A percentile compares a stretch with the other conserved stretches of the same genome.
phyloP scores from a whole-genome alignment of 2,888 invertebrate species.

The Cosmia pyralina region DNA sequence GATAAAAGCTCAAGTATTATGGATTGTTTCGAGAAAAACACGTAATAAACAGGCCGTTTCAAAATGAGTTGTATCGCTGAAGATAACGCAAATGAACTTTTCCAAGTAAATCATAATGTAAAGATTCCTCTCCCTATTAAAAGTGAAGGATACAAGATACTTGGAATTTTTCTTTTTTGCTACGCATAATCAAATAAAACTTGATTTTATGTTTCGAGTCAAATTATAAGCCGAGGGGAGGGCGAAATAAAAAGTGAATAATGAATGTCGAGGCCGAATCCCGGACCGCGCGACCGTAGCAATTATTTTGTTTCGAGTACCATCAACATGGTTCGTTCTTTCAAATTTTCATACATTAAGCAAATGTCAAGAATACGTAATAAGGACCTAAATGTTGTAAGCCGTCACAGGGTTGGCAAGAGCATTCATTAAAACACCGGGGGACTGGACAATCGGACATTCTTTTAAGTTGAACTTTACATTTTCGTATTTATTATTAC shows the following conservation, averaged over 20 bases:
- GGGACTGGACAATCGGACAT: constrained; percentile 79
- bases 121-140: constrained; percentile 81
- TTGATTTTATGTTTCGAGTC: constrained; percentile 90
- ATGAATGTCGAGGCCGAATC: constrained; percentile 89
- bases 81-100: constrained; percentile 74
- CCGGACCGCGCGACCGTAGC: constrained; percentile 88
- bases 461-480: constrained; percentile 66
- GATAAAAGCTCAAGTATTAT: constrained; percentile 36
- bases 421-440: constrained; percentile 81
- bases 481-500: constrained; percentile 52
- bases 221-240: constrained; percentile 89
- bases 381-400: constrained; percentile 87
- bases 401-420: constrained; percentile 78
- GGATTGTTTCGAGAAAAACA: constrained; percentile 43
- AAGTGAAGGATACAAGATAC: constrained; percentile 85
- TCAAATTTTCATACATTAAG: constrained; percentile 90
- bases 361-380: constrained; percentile 89
- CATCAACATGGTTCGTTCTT: constrained; percentile 90
- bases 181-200: constrained; percentile 89
- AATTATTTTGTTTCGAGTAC: constrained; percentile 90
- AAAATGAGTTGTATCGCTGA: constrained; percentile 54
- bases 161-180: constrained; percentile 82
- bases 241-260: constrained; percentile 90
- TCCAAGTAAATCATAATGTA: constrained; percentile 76
- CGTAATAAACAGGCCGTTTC: constrained; percentile 40